phyloP scores from a whole-genome alignment of 1,140 invertebrate genomes.

The Lasioglossum baleicum region DNA sequence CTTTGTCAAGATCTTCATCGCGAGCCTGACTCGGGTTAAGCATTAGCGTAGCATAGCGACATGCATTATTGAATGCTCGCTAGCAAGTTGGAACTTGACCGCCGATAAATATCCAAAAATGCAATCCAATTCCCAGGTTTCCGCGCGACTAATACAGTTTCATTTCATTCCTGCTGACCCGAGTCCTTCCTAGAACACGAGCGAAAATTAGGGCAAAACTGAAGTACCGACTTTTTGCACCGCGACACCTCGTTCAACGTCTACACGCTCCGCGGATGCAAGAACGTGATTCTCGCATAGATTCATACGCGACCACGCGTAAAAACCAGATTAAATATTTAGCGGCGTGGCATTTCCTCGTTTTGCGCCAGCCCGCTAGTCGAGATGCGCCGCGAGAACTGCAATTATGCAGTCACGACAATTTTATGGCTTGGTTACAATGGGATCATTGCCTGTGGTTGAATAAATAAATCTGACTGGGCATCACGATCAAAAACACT shows the following conservation, averaged over 20 bases:
- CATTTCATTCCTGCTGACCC: neutral
- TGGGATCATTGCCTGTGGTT: neutral
- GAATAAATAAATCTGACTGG: neutral
- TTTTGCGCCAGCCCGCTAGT: neutral
- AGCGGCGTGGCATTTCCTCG: neutral
- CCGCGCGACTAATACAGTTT: slow-evolving; percentile 25
- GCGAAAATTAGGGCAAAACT: slow-evolving; percentile 37
- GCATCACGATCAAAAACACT: too few relatives aligned
- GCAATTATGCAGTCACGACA: slow-evolving; percentile 6
- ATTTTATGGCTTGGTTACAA: slow-evolving; percentile 8
- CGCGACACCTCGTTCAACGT: neutral
- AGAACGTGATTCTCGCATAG: neutral
- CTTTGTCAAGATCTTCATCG: too few relatives aligned
- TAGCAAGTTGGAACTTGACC: neutral
- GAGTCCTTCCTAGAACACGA: neutral
- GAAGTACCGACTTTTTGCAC: neutral
- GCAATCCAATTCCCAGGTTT: slow-evolving; percentile 37
- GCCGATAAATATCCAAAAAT: slow-evolving; percentile 46
- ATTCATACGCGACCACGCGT: neutral
- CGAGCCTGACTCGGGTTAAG: too few relatives aligned
- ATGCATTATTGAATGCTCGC: neutral
- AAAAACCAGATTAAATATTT: slow-evolving; percentile 8
- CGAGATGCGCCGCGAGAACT: neutral
- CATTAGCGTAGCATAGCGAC: too few relatives aligned
- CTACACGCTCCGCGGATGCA: neutral